Base-by-base conservation (phyloP, 2,113 vertebrate species). In the Ploceus nigricollis region DNA sequence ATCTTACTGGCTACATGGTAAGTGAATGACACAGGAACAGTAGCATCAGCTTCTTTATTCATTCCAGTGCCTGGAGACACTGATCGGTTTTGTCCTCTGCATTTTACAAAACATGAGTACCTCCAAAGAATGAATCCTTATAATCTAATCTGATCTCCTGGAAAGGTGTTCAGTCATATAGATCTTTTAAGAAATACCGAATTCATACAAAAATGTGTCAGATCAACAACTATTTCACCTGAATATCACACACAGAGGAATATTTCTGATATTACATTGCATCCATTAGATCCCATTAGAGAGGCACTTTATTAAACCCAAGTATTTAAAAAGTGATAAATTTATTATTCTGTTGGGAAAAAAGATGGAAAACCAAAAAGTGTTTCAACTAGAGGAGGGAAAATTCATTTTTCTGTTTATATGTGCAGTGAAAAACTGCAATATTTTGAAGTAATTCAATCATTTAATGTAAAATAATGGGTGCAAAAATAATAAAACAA, bases 1-100 rank as follows among this genome's bases (percentile, higher is more conserved):
- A 60, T 88, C 87, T 87, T 88, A 87, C 84, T 96, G 48, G 16
- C 58, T 91, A 66, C 42, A 47, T 83, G 82, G 76, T 91, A 92
- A 94, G 44, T 65, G 73, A 47, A 90, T 57, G 16, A 61, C 85
- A 91, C n/a, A 94, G 73, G 63, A 96, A 92, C 42, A 89, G 40
- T 28, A 93, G 37, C 84, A 76, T 87, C 40, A 92, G 48, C 23
- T 72, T 86, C 66, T 82, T 82, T 75, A 56, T 66, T 85, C 7
- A 47, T 40, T 86, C 33, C 57, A 68, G 7, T 19, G 15, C 7
- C 39, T 63, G 35, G 16, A 84, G 45, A 11, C n/a, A 78, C 9
- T 45, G 10, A 14, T 4, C 39, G n/a, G 5, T 66, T 94, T 37
- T 84, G 45, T 35, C 15, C 14, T 72, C 54, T 64, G 47, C 24